Evolutionary conservation across 2,888 invertebrate species (phyloP), one percentile per base, ranked within the genome.

Genomic region (Pilophorus perplexus): DNA sequence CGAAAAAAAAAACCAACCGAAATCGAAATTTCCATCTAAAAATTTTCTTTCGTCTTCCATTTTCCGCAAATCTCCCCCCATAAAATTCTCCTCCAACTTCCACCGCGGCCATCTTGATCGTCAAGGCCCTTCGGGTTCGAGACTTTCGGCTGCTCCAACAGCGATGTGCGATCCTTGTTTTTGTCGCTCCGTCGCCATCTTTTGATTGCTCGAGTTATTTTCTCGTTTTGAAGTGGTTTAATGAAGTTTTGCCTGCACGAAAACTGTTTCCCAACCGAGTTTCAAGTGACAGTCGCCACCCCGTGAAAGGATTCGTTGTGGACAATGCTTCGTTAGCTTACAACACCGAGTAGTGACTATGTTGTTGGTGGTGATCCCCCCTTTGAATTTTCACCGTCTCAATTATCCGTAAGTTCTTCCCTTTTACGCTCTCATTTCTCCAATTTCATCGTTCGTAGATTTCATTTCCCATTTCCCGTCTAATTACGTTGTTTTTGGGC

Each of bases 101-200:
- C n/a, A n/a, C 23, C 62, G 20, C 28, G 18, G 62, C 62, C 62
- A 28, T 28, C 62, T 62, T 46, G 62, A 62, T 62, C 62, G 1
- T 2, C 14, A 22, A 18, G 40, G 23, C 46, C 48, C 44, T 62
- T 46, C 28, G 62, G 62, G 62, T 62, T 62, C 62, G 62, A 62
- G 62, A 62, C 62, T 62, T 62, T 44, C 59, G 42, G 44, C 62
- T 46, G 62, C 46, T 28, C 46, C 27, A n/a, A 28, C 46, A 62
- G 46, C 25, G 62, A 60, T 54, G 22, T 60, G 23, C 60, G 40
- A 59, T 42, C 28, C 55, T 62, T 62, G 62, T 62, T 62, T 62
- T 46, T 62, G 62, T 62, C 18, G 46, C 38, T 16, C 37, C 46
- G 28, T 62, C 62, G 62, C 62, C 62, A 62, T 62, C 28, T 62